Percentiles rank a stretch among this genome's conserved stretches.
Conservation (phyloP, 53 echinoderm and acorn worm genomes). For the Actinopyga echinites region DNA sequence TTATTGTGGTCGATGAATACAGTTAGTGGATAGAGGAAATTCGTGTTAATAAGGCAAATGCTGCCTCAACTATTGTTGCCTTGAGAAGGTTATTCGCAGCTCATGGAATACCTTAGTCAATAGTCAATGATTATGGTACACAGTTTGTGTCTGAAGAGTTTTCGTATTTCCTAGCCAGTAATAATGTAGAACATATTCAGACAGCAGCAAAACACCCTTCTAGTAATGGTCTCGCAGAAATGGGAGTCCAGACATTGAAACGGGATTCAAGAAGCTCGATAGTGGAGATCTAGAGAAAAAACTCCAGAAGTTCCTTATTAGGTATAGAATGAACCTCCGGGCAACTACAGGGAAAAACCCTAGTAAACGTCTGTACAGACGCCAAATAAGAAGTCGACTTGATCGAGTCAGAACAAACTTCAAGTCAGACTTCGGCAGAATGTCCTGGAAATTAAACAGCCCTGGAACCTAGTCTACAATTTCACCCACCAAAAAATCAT, state of each 20-base stretch:
- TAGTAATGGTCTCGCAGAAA: constrained; percentile 55
- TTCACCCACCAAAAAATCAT: neutral
- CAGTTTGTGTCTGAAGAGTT: constrained; percentile 47
- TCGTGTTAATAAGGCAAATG: neutral
- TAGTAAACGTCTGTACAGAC: constrained; percentile 51
- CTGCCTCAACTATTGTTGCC: constrained; percentile 35
- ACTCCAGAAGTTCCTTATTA: constrained; percentile 51
- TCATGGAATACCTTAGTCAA: constrained; percentile 21
- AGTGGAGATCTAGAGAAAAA: constrained; percentile 33
- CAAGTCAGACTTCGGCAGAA: too few species aligned
- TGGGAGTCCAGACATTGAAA: constrained; percentile 60
- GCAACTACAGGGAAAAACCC: constrained; percentile 52
- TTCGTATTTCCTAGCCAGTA: constrained; percentile 6
- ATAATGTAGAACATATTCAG: constrained; percentile 41
- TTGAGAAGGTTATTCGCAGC: constrained; percentile 45
- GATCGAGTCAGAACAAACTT: constrained; percentile 46
- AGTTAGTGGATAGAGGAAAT: constrained; percentile 45
- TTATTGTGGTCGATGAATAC: constrained; percentile 43
- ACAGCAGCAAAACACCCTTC: constrained; percentile 54
- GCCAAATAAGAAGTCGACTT: constrained; percentile 47
- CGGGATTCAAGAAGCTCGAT: constrained; percentile 32
- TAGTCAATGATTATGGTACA: constrained; percentile 47
- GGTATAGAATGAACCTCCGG: constrained; percentile 51
- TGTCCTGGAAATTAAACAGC: too few species aligned
- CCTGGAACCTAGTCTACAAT: too few species aligned